A percentile compares a stretch with the other conserved stretches of the same genome.
Evolutionary conservation across 2,888 invertebrate genomes (phyloP).

Genomic region (Torymus tubicola): DNA sequence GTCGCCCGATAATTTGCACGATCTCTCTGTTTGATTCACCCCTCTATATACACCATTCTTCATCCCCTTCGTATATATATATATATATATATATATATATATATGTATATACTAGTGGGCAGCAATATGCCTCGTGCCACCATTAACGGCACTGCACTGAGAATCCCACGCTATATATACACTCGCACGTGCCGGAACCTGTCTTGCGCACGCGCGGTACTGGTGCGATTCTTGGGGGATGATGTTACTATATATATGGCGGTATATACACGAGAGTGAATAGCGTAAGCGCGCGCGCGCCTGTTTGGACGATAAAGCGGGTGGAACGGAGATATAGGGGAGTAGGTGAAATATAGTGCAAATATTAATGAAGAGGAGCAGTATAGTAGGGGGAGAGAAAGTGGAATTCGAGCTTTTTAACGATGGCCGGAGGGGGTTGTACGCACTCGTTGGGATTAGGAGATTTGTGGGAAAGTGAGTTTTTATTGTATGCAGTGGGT

Average conservation of each 20-base stretch:
- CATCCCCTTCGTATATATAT: too few relatives aligned
- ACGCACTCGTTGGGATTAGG: neutral
- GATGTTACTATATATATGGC: constrained; percentile 7
- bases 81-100: too few relatives aligned
- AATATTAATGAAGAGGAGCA: constrained; percentile 34
- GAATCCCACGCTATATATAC: constrained; percentile 70
- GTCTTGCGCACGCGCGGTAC: constrained; percentile 66
- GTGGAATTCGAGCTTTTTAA: constrained; percentile 8
- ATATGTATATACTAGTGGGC: too few relatives aligned
- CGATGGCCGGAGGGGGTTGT: neutral
- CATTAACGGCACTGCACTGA: constrained; percentile 60
- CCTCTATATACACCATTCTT: too few relatives aligned
- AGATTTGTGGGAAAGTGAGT: neutral
- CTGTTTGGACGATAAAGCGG: constrained; percentile 39
- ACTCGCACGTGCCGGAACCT: constrained; percentile 69
- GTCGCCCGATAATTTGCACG: too few relatives aligned
- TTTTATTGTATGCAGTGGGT: neutral
- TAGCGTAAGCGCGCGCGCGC: neutral
- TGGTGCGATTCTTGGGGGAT: constrained; percentile 49
- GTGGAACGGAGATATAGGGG: neutral
- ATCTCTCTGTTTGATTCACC: too few relatives aligned
- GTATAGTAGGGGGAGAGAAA: too few relatives aligned
- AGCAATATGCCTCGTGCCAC: constrained; percentile 74
- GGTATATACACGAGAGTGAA: too few relatives aligned
- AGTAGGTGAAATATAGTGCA: constrained; percentile 38